phyloP scores from a whole-genome alignment of 2,113 vertebrate species.

The Hiodon alosoides region DNA sequence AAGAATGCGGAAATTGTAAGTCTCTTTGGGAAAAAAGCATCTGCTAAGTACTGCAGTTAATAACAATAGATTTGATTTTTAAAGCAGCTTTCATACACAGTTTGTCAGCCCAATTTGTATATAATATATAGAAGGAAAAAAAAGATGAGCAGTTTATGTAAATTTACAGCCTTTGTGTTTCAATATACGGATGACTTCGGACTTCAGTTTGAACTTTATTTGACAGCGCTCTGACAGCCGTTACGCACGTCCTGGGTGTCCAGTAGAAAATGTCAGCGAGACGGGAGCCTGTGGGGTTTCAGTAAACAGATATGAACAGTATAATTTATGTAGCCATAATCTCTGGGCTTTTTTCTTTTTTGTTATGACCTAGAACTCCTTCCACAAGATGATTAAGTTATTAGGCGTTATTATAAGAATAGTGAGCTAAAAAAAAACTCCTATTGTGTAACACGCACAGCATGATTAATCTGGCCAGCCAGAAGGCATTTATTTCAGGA shows the following conservation, averaged over 20 bases:
- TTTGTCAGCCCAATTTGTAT: no score
- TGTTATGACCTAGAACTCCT: slow-evolving; percentile 11
- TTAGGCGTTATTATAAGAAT: slow-evolving; percentile 35
- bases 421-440: slow-evolving; percentile 38
- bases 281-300: no score
- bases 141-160: no score
- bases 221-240: background rate
- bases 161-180: no score
- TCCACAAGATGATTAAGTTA: slow-evolving; percentile 35
- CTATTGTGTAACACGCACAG: slow-evolving; percentile 38
- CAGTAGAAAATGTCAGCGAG: background rate
- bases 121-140: no score
- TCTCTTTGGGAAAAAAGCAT: no score
- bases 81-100: no score
- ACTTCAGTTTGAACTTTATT: background rate
- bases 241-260: background rate
- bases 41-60: no score
- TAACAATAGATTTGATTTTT: no score
- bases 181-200: background rate
- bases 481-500: slow-evolving; percentile 45
- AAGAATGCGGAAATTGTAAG: no score
- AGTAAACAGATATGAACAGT: background rate
- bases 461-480: slow-evolving; percentile 42
- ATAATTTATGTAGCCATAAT: slow-evolving; percentile 1
- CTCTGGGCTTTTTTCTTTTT: slow-evolving; percentile 9